These are phyloP conservation scores for Sebastes taczanowskii DNA, from an alignment of 2,797 vertebrate genomes.

Conservation along the genomic window DNA sequence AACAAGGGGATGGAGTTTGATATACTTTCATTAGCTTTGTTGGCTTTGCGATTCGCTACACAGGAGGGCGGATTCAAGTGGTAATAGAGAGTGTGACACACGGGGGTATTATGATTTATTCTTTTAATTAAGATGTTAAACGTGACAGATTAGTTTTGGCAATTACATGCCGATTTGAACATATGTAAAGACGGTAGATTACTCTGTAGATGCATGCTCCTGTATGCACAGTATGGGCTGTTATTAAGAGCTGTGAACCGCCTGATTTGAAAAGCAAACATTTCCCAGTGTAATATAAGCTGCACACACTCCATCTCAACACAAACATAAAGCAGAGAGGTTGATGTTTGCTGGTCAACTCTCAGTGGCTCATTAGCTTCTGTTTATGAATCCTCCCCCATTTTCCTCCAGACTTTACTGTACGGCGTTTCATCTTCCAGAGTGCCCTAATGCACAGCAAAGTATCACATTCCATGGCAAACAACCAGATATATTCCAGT, in stretches of 20 bases:
- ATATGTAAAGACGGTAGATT: slow-evolving; percentile 38
- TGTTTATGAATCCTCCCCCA: slow-evolving; percentile 49
- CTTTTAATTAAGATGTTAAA: slow-evolving; percentile 67
- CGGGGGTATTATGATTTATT: slow-evolving; percentile 62
- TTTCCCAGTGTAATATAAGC: slow-evolving; percentile 9
- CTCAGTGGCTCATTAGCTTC: slow-evolving; percentile 62
- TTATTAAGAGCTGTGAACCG: background rate
- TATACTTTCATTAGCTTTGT: slow-evolving; percentile 65
- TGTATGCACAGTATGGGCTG: background rate
- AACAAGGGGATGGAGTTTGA: slow-evolving; percentile 46
- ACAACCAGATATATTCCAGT: slow-evolving; percentile 63
- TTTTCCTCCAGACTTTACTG: slow-evolving; percentile 34
- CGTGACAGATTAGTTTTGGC: slow-evolving; percentile 58
- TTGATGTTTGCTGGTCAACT: slow-evolving; percentile 29
- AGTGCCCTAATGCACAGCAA: slow-evolving; percentile 53
- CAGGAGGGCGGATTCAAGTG: slow-evolving; percentile 36
- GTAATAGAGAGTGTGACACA: slow-evolving; percentile 47
- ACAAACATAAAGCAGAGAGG: slow-evolving; percentile 26
- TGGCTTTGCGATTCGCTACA: slow-evolving; percentile 57
- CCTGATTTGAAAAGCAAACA: slow-evolving; percentile 20
- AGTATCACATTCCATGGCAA: slow-evolving; percentile 64
- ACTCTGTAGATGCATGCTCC: background rate
- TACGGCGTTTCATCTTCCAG: slow-evolving; percentile 17
- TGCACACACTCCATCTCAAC: background rate
- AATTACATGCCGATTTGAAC: slow-evolving; percentile 63